Conservation (phyloP, 1,140 invertebrate species). For the Ceratitis capitata region DNA sequence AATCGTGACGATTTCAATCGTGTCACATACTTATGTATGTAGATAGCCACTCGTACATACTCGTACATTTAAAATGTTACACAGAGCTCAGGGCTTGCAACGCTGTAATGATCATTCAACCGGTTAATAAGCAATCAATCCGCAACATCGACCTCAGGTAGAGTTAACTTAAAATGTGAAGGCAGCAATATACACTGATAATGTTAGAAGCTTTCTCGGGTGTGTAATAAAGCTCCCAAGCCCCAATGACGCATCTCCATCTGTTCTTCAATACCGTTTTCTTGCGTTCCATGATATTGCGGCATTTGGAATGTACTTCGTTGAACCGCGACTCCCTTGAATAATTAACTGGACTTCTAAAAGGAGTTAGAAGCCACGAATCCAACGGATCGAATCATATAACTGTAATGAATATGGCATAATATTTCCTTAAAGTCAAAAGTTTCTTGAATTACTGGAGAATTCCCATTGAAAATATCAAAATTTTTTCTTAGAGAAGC, state of each 20-base stretch:
- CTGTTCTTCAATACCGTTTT: constrained; percentile 48
- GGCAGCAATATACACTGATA: constrained; percentile 48
- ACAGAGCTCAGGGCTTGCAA: not conserved
- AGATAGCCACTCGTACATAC: too few relatives aligned
- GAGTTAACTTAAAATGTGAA: too few relatives aligned
- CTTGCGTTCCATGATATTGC: constrained; percentile 44
- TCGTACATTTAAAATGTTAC: not conserved
- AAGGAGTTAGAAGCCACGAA: too few relatives aligned
- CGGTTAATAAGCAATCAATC: not conserved
- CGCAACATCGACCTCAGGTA: too few relatives aligned
- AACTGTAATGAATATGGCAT: too few relatives aligned
- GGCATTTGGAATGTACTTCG: not conserved
- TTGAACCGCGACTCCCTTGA: not conserved
- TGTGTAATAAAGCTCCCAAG: constrained; percentile 49
- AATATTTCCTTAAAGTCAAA: too few relatives aligned
- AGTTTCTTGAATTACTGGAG: too few relatives aligned
- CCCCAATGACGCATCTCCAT: constrained; percentile 51
- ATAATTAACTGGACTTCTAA: too few relatives aligned
- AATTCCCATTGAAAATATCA: too few relatives aligned
- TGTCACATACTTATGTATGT: not conserved
- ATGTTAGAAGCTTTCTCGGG: constrained; percentile 48
- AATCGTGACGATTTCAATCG: not conserved
- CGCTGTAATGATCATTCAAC: not conserved
- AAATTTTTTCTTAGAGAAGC: too few relatives aligned
- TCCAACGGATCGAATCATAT: too few relatives aligned